Conservation (phyloP, 2,888 invertebrate species). For the Lasioglossum oenotherae region DNA sequence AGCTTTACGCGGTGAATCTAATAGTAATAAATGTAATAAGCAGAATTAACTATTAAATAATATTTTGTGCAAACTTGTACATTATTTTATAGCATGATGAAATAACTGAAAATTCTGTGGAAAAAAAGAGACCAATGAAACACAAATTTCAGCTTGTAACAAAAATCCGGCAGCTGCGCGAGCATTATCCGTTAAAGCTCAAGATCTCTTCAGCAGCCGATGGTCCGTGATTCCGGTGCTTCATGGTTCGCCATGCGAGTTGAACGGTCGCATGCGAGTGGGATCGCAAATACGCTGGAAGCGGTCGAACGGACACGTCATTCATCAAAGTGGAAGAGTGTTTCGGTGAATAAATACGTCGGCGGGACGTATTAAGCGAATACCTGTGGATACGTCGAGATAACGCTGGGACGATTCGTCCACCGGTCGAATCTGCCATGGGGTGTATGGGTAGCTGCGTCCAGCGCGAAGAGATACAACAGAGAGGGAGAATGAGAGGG, state of each 20-base stretch:
- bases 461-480: slow-evolving; percentile 34
- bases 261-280: not conserved
- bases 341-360: slow-evolving; percentile 68
- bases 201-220: not conserved
- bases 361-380: slow-evolving; percentile 65
- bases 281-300: slow-evolving; percentile 15
- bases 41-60: not conserved
- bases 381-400: slow-evolving; percentile 71
- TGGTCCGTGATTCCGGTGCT: not conserved
- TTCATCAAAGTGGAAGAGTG: slow-evolving; percentile 66
- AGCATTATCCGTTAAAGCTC: not conserved
- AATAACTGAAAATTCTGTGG: not conserved
- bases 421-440: slow-evolving; percentile 64
- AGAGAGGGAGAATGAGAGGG: slow-evolving; percentile 60
- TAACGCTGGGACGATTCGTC: slow-evolving; percentile 72
- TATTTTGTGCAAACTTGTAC: not conserved
- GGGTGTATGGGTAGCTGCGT: slow-evolving; percentile 31
- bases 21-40: not conserved
- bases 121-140: too few species aligned
- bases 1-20: not conserved
- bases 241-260: slow-evolving; percentile 8
- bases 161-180: not conserved
- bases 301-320: slow-evolving; percentile 37
- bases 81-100: not conserved
- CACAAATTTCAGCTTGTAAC: not conserved